Base-by-base conservation (phyloP, 2,113 vertebrate genomes). In the Centropus bengalensis region DNA sequence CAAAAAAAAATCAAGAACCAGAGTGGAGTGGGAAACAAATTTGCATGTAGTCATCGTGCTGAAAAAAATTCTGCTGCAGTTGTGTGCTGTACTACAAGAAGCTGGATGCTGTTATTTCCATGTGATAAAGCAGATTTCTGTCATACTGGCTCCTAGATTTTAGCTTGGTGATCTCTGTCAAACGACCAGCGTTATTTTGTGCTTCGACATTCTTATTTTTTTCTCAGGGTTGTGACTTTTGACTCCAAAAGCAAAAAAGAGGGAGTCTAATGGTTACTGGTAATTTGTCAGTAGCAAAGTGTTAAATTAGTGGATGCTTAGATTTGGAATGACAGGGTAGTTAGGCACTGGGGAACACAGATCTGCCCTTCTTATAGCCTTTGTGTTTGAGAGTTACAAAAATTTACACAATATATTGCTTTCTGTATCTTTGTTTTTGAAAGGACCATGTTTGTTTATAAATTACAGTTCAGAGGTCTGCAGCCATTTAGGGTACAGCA, bases 231-330 rank as follows among this genome's bases (percentile, higher is more conserved):
- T 47, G 32, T 60, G 54, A 60, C 32, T 82, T 91, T 91, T 85
- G 42, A 38, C 63, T 92, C 87, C 11, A 71, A 47, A 89, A 86
- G 36, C 12, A 64, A 36, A 44, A 85, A 69, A 66, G 47, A 52
- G 11, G 26, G 38, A 12, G 28, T 14, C 24, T 94, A 47, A 79
- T 79, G n/a, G 30, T 26, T 71, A 2, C 3, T 54, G 56, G 32
- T 85, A 64, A 91, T 90, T 94, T 92, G 62, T 80, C 70, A 91
- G 82, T 15, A 86, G 79, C 20, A 16, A 83, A 80, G 49, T 22
- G 36, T 63, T 63, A 79, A 89, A 85, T 89, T 30, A 56, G 22
- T 30, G 69, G 58, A 22, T 91, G 58, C 64, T 84, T 1, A 5
- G 47, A 58, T 58, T 33, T 1, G 1, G 58, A 90, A 69, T 66